phyloP scores from a whole-genome alignment of 2,797 vertebrate species.

The Anabacerthia variegaticeps region DNA sequence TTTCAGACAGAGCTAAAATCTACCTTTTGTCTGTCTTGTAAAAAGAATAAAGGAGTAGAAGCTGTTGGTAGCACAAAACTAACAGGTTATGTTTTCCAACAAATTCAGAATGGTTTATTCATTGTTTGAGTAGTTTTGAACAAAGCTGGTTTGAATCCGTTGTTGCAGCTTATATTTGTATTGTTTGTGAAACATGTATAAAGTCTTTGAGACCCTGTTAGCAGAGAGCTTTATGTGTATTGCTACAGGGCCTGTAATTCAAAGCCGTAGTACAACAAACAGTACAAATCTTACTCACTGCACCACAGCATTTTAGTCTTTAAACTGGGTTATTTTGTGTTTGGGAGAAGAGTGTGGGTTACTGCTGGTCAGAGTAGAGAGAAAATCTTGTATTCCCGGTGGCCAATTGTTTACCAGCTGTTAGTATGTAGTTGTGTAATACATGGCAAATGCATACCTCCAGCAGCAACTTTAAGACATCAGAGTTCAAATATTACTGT shows the following conservation, averaged over 20 bases:
- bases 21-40: not conserved
- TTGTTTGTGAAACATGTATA: not conserved
- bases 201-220: not conserved
- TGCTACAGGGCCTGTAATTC: not conserved
- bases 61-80: not conserved
- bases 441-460: not conserved
- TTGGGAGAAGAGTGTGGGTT: not conserved
- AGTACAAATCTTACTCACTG: not conserved
- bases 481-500: not conserved
- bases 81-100: not conserved
- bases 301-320: not conserved
- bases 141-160: not conserved
- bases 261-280: not conserved
- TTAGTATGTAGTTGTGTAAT: not conserved
- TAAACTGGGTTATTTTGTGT: not conserved
- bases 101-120: not conserved
- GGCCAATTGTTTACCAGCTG: not conserved
- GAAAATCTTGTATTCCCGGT: not conserved
- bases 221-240: not conserved
- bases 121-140: not conserved
- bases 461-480: not conserved
- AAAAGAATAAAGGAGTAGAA: not conserved
- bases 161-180: not conserved
- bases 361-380: not conserved
- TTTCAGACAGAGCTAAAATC: not conserved